A percentile compares a stretch with the other conserved stretches of the same genome.
These are phyloP conservation scores for Rhodophaea formosa DNA, from an alignment of 2,888 invertebrate species.

Conservation along the genomic window DNA sequence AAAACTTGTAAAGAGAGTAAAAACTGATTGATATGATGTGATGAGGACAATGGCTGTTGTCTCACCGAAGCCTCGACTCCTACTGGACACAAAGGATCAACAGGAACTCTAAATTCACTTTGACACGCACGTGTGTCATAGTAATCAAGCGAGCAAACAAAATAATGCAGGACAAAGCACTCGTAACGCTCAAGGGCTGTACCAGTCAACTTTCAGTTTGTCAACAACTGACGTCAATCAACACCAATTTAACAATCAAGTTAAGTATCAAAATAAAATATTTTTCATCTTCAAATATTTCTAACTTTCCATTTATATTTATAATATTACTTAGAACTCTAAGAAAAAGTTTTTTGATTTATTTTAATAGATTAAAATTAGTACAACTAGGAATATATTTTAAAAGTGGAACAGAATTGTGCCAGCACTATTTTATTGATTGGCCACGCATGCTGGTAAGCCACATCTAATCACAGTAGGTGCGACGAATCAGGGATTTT, in stretches of 20 bases:
- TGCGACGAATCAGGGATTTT: constrained; percentile 27
- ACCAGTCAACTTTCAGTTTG: neutral
- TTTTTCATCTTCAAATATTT: too few species aligned
- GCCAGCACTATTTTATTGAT: constrained; percentile 28
- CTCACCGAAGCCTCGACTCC: constrained; percentile 40
- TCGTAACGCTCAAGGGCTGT: constrained; percentile 43
- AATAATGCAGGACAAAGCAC: constrained; percentile 47
- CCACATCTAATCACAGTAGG: constrained; percentile 27
- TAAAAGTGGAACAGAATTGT: neutral
- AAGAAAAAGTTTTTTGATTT: too few species aligned
- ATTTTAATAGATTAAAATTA: too few species aligned
- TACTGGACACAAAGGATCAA: constrained; percentile 54
- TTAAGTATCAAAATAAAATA: too few species aligned
- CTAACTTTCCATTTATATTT: too few species aligned
- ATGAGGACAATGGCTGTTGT: constrained; percentile 33
- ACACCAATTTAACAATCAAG: neutral
- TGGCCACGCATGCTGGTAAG: constrained; percentile 29
- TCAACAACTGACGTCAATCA: neutral
- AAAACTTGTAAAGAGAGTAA: neutral
- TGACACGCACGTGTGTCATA: constrained; percentile 51
- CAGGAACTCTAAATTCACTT: constrained; percentile 61
- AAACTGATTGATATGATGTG: neutral
- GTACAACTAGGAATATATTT: too few species aligned
- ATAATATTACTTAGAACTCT: too few species aligned
- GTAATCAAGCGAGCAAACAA: constrained; percentile 43